Base-by-base conservation (phyloP, 35 echinoderm and acorn worm genomes). In the Ptychodera flava region DNA sequence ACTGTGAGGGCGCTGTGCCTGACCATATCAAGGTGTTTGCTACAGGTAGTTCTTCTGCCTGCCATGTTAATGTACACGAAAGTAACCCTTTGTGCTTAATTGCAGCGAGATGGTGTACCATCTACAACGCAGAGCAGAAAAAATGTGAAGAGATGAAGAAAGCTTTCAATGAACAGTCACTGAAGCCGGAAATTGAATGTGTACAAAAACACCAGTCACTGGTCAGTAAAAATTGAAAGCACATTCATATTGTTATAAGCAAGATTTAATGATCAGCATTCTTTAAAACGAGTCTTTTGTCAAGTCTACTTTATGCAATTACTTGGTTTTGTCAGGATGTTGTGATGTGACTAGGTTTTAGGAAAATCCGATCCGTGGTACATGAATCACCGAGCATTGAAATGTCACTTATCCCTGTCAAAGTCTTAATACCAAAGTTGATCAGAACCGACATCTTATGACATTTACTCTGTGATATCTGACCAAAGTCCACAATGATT, bases 101-200 rank as follows among this genome's bases (percentile, higher is more conserved):
- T 86, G 34, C 36, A 89, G 80, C 35, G 29, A 89, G 85, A 83
- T 91, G 90, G 90, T 91, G 90, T 33, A 91, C 90, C 16, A 88
- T 87, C 36, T 76, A 85, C 14, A 53, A 35, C 76, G 15, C 79
- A 27, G 90, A 91, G 82, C 78, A 91, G 37, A 28, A 35, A 31
- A 91, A 91, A 84, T 91, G 90, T 36, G 79, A 83, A 31, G 79
- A 12, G 0, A 91, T 91, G 90, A 91, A 84, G 77, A 22, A 35
- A 0, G 90, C 90, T 1, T 91, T 91, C 77, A 0, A 34, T 6
- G 31, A 15, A 2, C 22, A 82, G 36, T 37, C 33, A 16, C 78
- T 83, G 38, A n/a, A 1, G 0, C 87, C 87, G 28, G 35, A 12
- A 16, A 37, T 89, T 31, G 15, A 6, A 28, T 89, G 87, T 87